These are phyloP conservation scores for Julus scanicus DNA, from an alignment of 2,888 invertebrate genomes.

Conservation along the genomic window DNA sequence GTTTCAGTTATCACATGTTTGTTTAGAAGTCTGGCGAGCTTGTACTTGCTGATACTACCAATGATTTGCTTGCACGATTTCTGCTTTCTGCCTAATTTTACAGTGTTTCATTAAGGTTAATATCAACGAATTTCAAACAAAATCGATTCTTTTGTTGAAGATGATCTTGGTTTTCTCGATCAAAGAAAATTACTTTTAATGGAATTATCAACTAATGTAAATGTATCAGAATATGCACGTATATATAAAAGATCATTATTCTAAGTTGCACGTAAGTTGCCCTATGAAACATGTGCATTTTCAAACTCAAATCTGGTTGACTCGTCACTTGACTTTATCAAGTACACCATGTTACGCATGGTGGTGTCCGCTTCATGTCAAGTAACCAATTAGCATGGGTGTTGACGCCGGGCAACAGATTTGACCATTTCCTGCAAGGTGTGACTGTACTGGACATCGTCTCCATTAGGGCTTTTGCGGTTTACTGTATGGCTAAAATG, in stretches of 20 bases:
- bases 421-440: neutral
- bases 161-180: too few relatives aligned
- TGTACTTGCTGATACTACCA: neutral
- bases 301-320: neutral
- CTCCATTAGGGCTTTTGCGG: neutral
- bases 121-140: too few relatives aligned
- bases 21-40: neutral
- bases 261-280: too few relatives aligned
- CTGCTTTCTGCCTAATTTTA: neutral
- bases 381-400: neutral
- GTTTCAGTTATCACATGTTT: neutral
- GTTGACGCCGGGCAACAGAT: neutral
- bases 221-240: too few relatives aligned
- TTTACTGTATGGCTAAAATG: neutral
- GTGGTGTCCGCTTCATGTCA: neutral
- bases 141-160: too few relatives aligned
- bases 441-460: conserved; percentile 5
- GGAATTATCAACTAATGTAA: too few relatives aligned
- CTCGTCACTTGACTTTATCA: neutral
- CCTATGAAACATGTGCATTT: neutral
- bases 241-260: too few relatives aligned
- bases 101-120: neutral
- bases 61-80: neutral
- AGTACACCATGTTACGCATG: neutral
- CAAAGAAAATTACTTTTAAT: too few relatives aligned